Conservation (phyloP, 2,113 vertebrate species). For the Enhydra lutris region DNA sequence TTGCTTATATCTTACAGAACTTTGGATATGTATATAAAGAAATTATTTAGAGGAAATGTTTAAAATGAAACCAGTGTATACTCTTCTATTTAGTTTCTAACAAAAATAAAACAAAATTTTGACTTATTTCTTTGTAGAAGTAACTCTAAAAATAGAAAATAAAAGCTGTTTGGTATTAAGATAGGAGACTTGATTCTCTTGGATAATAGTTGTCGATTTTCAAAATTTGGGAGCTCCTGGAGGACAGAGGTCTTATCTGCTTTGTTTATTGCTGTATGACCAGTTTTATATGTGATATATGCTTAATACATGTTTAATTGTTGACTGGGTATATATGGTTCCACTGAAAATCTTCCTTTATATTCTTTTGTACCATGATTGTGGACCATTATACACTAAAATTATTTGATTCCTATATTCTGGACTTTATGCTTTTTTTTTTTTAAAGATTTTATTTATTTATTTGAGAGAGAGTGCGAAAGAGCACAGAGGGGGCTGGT, state of each 20-base stretch:
- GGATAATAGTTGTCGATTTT: neutral
- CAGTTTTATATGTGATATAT: neutral
- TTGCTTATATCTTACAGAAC: neutral
- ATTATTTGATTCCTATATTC: neutral
- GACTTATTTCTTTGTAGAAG: neutral
- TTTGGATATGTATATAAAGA: neutral
- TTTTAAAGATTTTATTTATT: neutral
- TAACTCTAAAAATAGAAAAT: neutral
- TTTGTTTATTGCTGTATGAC: neutral
- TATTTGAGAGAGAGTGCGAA: neutral
- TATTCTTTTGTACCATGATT: neutral
- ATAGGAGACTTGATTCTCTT: neutral
- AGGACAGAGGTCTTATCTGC: neutral
- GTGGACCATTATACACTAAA: neutral
- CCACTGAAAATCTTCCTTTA: neutral
- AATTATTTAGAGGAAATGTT: neutral
- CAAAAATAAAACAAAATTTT: neutral
- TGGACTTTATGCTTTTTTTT: neutral
- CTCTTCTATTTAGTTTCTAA: neutral
- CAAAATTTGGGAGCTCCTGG: neutral
- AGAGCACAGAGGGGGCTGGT: neutral
- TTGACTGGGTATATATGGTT: neutral
- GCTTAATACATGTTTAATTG: neutral
- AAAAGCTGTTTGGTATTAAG: neutral
- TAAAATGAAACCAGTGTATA: conserved; percentile 3